phyloP scores from a whole-genome alignment of 2,797 vertebrate species.

The Phrynocephalus forsythii region DNA sequence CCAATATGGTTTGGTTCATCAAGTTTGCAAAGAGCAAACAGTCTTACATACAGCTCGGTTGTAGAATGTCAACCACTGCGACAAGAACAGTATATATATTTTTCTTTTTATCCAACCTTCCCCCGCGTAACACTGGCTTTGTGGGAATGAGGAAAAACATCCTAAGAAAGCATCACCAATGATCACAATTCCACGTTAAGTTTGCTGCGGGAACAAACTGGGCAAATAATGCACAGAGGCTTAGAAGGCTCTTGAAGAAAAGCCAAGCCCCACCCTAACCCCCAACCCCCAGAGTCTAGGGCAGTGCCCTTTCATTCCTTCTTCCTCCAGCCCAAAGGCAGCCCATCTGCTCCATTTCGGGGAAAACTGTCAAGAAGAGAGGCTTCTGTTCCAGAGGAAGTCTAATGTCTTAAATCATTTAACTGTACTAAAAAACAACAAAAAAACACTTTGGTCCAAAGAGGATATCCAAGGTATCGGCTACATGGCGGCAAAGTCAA shows the following conservation, averaged over 20 bases:
- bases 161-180: slow-evolving; percentile 72
- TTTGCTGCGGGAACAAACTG: slow-evolving; percentile 49
- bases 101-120: slow-evolving; percentile 57
- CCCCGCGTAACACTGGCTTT: slow-evolving; percentile 74
- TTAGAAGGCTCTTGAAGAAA: slow-evolving; percentile 48
- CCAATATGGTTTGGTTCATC: slow-evolving; percentile 86
- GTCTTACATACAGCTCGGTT: slow-evolving; percentile 77
- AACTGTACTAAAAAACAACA: slow-evolving; percentile 79
- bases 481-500: slow-evolving; percentile 92
- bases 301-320: slow-evolving; percentile 55
- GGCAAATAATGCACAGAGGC: slow-evolving; percentile 54
- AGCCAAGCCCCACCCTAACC: slow-evolving; percentile 53
- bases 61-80: slow-evolving; percentile 76
- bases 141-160: slow-evolving; percentile 74
- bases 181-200: slow-evolving; percentile 63
- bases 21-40: slow-evolving; percentile 85
- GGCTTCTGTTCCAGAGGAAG: slow-evolving; percentile 61
- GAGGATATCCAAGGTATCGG: slow-evolving; percentile 62
- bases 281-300: slow-evolving; percentile 44
- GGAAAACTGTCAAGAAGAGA: slow-evolving; percentile 51
- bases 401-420: slow-evolving; percentile 53
- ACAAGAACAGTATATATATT: slow-evolving; percentile 75
- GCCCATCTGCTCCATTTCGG: slow-evolving; percentile 43
- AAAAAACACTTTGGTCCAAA: slow-evolving; percentile 84
- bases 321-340: slow-evolving; percentile 34